Percentiles rank a stretch among this genome's conserved stretches.
Conservation (phyloP, 2,888 invertebrate species). For the Xestia xanthographa region DNA sequence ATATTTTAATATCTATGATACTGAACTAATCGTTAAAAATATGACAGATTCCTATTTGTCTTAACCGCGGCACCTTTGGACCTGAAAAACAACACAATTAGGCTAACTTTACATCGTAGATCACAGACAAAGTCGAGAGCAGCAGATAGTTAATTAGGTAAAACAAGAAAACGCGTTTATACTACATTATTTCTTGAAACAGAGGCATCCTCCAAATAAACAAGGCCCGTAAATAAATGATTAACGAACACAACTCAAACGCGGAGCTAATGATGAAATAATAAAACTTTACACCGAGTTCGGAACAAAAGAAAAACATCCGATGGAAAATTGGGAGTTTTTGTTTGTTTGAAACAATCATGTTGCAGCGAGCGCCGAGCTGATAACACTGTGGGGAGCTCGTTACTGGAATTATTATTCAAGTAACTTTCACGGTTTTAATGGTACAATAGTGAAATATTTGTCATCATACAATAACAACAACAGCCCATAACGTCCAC, state of each 20-base stretch:
- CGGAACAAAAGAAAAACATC: conserved; percentile 56
- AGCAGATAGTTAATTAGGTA: neutral
- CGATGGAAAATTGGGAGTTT: conserved; percentile 42
- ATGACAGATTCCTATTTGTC: neutral
- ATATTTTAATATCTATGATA: neutral
- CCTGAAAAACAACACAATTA: neutral
- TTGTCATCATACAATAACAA: too few relatives aligned
- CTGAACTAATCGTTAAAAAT: neutral
- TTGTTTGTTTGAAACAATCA: conserved; percentile 59
- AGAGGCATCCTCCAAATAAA: conserved; percentile 12
- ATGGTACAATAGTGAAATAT: neutral
- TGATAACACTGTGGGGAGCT: conserved; percentile 17
- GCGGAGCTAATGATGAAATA: conserved; percentile 59
- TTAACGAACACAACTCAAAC: conserved; percentile 57
- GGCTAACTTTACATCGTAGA: neutral
- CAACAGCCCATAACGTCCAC: too few relatives aligned
- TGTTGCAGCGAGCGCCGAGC: conserved; percentile 20
- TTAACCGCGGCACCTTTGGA: neutral
- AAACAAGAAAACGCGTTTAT: neutral
- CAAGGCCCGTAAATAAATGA: conserved; percentile 38
- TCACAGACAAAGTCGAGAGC: neutral
- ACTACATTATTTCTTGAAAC: conserved; percentile 7
- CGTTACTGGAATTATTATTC: conserved; percentile 27
- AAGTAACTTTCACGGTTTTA: neutral
- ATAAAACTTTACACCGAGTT: conserved; percentile 58